Evolutionary conservation across 1,140 invertebrate genomes (phyloP), one percentile per base, ranked within the genome.

Genomic region (Andricus grossulariae): DNA sequence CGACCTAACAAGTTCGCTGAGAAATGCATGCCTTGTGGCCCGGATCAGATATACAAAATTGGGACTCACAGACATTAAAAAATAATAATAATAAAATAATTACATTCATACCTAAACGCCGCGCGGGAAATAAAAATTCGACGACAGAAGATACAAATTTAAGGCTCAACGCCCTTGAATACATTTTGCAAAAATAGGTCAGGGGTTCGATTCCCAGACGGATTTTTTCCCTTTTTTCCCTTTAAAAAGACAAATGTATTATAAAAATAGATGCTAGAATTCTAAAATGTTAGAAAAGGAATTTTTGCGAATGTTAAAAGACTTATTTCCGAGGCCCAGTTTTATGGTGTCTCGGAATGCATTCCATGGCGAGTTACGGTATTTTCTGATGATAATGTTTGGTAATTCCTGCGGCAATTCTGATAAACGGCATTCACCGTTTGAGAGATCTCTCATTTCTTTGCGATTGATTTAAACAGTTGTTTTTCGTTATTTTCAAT

Each of bases 381-480:
- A 60, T 52, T 71, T 32, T 32, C 19, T 60, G 21, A 60, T 25
- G 11, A 19, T 57, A 78, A 71, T 50, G 54, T 78, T 78, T 74
- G 60, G 72, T 77, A 71, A 76, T 57, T 55, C 45, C 45, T 66
- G 60, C 32, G 57, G 19, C 70, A 55, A 75, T 70, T 66, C 51
- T 45, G 60, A 54, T 72, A 57, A 79, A 73, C 70, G 77, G 73
- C 60, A 75, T 72, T 50, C 32, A 7, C 60, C 39, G 25, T 32
- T 39, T 66, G 45, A 39, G 25, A 39, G 32, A 66, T 66, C 60
- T n/a, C 60, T 32, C 45, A 32, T 45, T 66, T 66, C 25, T 66
- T 66, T 66, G 4, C 15, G 13, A 66, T 11, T 45, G 39, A 45
- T 11, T 11, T 45, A 45, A 45, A 2, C 7, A 10, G 10, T 45